phyloP scores from a whole-genome alignment of 1,140 invertebrate species.

The Plodia interpunctella region DNA sequence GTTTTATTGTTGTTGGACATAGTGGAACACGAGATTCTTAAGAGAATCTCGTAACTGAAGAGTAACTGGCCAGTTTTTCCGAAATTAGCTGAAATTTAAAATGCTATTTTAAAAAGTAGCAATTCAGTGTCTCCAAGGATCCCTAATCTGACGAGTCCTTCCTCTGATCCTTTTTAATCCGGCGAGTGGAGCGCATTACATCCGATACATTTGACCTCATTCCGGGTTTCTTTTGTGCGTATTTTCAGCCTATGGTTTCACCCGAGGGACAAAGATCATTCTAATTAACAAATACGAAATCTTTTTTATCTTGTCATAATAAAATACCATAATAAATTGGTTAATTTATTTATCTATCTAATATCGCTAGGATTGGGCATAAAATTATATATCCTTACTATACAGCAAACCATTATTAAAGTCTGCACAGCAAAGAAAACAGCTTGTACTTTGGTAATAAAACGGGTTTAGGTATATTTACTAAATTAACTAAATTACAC shows the following conservation, averaged over 20 bases:
- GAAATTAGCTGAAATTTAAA: too few species aligned
- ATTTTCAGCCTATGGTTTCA: not conserved
- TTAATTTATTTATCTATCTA: too few species aligned
- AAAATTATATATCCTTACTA: not conserved
- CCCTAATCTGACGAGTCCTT: not conserved
- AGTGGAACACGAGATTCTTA: too few species aligned
- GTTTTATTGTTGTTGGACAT: too few species aligned
- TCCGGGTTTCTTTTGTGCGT: constrained; percentile 1
- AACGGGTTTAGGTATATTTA: not conserved
- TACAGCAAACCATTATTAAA: not conserved
- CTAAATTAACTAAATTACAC: not conserved
- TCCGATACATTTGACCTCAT: not conserved
- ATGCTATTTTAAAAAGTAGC: not conserved
- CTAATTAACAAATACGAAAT: too few species aligned
- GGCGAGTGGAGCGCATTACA: not conserved
- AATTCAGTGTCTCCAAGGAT: not conserved
- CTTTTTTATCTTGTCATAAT: too few species aligned
- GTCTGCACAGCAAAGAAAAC: too few species aligned
- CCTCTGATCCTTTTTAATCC: not conserved
- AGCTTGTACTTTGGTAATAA: too few species aligned
- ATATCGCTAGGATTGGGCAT: too few species aligned
- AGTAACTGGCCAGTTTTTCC: too few species aligned
- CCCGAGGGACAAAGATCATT: not conserved
- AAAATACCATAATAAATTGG: too few species aligned
- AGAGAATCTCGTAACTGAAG: too few species aligned